Evolutionary conservation across 1,140 invertebrate species (phyloP), one percentile per base, ranked within the genome.

Genomic region (Diorhabda elongata): DNA sequence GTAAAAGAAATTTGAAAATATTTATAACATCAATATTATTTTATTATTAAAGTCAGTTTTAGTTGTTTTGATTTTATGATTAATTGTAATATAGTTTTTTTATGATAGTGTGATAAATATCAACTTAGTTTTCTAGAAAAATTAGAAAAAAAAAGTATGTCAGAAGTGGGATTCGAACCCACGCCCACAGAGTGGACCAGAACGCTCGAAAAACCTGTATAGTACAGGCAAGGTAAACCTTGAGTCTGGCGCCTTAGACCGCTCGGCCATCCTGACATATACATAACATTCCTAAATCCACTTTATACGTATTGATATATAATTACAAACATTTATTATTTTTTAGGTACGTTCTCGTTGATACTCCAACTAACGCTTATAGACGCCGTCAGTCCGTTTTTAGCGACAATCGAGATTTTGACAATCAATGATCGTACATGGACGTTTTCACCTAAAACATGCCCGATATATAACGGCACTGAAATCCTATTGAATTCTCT

Each of bases 111-210:
- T 26, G 26, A 26, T 26, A 26, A 26, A 26, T 26, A 26, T 26
- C 26, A 26, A 26, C 26, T 26, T 26, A 26, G 26, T 26, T 26
- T 26, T 26, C 26, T 26, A 26, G 26, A 26, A 26, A 26, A 26
- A 7, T 61, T 7, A 43, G 5, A 42, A 26, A 72, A 73, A 73
- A 75, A 73, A 70, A 45, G 44, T 52, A 9, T 91, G 90, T 91
- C 90, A 91, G 90, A 89, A 91, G 90, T 91, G 90, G 90, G 90
- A 90, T 91, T 91, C 88, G 90, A 91, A 91, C 90, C 90, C 90
- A 91, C 90, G 90, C 90, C 89, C 89, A 89, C 89, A 90, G 84
- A 88, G 89, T 88, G 88, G 88, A 90, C 88, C 89, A 89, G 88
- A 90, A 89, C 79, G 78, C 86, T 86, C 85, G 64, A 58, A 67